These are phyloP conservation scores for Drosophila acutilabella DNA, from an alignment of 2,888 invertebrate genomes.

Conservation along the genomic window DNA sequence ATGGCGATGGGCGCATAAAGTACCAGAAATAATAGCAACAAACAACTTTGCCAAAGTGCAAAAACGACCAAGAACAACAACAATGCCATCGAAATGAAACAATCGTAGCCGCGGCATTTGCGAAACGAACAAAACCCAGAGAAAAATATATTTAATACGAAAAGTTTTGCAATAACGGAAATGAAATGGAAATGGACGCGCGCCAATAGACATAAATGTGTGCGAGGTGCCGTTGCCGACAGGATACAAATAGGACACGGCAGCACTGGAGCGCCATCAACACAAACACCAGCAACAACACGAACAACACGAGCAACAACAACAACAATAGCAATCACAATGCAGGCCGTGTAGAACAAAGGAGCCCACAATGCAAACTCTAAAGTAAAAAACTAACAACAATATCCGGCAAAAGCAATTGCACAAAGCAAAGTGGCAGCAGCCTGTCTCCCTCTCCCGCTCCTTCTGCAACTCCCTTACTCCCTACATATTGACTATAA, in stretches of 20 bases:
- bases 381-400: conserved; percentile 75
- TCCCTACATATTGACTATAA: conserved; percentile 15
- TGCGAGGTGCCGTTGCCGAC: conserved; percentile 63
- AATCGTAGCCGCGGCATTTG: conserved; percentile 50
- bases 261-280: conserved; percentile 51
- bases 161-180: conserved; percentile 81
- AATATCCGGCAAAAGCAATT: conserved; percentile 80
- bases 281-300: conserved; percentile 29
- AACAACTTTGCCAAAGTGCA: conserved; percentile 74
- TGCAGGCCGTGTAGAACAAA: conserved; percentile 73
- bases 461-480: background rate
- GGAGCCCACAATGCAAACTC: conserved; percentile 68
- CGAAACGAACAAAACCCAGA: conserved; percentile 39
- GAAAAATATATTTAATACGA: conserved; percentile 80
- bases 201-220: conserved; percentile 80
- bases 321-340: conserved; percentile 58
- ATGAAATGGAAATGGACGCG: conserved; percentile 81
- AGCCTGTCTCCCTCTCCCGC: conserved; percentile 8
- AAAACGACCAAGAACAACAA: conserved; percentile 56
- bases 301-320: conserved; percentile 27
- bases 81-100: conserved; percentile 69
- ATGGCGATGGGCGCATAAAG: conserved; percentile 71
- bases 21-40: conserved; percentile 75
- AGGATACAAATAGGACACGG: conserved; percentile 79
- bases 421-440: conserved; percentile 69